A percentile compares a stretch with the other conserved stretches of the same genome.
These are phyloP conservation scores for Coregonus sp. DNA, from an alignment of 2,797 vertebrate genomes.

Conservation along the genomic window DNA sequence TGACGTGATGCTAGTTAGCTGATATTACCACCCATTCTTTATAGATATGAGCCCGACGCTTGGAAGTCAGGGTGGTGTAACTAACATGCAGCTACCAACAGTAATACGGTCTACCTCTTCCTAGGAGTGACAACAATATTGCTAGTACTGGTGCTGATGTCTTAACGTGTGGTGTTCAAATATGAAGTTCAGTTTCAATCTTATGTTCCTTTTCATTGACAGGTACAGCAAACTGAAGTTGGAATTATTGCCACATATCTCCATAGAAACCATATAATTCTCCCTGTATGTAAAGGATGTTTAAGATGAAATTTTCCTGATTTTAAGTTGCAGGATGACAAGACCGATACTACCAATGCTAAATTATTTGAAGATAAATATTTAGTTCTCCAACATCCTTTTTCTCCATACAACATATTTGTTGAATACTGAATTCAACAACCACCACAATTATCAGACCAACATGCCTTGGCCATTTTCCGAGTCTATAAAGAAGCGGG, in stretches of 20 bases:
- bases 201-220: constrained; percentile 30
- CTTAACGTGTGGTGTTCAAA: background rate
- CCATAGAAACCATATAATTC: constrained; percentile 17
- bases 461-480: constrained; percentile 98
- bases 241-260: constrained; percentile 42
- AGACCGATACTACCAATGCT: constrained; percentile 31
- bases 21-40: background rate
- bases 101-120: background rate
- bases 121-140: background rate
- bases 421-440: constrained; percentile 27
- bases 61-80: background rate
- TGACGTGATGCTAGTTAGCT: background rate
- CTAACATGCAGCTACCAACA: background rate
- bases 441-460: constrained; percentile 10
- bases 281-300: constrained; percentile 61
- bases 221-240: constrained; percentile 72
- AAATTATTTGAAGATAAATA: constrained; percentile 9
- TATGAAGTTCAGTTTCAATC: background rate
- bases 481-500: constrained; percentile 98
- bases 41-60: background rate
- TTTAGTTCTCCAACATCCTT: constrained; percentile 18
- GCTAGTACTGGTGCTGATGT: background rate
- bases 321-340: constrained; percentile 67
- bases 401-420: constrained; percentile 28
- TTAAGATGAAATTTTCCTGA: constrained; percentile 23